These are phyloP conservation scores for Nomada fabriciana DNA, from an alignment of 2,888 invertebrate species.

Conservation along the genomic window DNA sequence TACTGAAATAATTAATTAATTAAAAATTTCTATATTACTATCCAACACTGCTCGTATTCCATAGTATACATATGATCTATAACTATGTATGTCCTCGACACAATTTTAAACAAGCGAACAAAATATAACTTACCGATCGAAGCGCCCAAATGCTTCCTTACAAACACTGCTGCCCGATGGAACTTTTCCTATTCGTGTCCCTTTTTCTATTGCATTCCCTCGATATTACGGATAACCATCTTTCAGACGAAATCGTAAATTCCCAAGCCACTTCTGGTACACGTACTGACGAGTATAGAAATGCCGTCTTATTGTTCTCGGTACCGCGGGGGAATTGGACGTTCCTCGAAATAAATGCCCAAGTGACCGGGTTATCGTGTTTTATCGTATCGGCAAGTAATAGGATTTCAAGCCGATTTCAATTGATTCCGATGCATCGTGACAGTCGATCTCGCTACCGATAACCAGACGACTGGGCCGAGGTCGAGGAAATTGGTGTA, in stretches of 20 bases:
- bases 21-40: no score
- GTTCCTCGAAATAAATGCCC: constrained; percentile 44
- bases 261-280: constrained; percentile 1
- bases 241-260: constrained; percentile 14
- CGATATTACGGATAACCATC: constrained; percentile 5
- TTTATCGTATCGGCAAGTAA: constrained; percentile 45
- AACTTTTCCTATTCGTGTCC: no score
- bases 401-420: constrained; percentile 57
- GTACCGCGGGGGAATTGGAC: constrained; percentile 25
- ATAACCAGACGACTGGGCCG: constrained; percentile 46
- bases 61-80: no score
- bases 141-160: not conserved
- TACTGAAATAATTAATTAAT: no score
- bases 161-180: not conserved
- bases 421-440: constrained; percentile 60
- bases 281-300: constrained; percentile 15
- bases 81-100: no score
- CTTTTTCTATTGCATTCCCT: not conserved
- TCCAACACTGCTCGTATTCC: no score
- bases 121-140: no score
- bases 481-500: constrained; percentile 69
- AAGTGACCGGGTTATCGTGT: constrained; percentile 43
- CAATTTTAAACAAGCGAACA: no score
- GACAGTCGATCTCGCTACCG: constrained; percentile 60
- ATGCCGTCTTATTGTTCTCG: constrained; percentile 31